These are phyloP conservation scores for Todiramphus chloris DNA, from an alignment of 2,113 vertebrate species.

Conservation along the genomic window DNA sequence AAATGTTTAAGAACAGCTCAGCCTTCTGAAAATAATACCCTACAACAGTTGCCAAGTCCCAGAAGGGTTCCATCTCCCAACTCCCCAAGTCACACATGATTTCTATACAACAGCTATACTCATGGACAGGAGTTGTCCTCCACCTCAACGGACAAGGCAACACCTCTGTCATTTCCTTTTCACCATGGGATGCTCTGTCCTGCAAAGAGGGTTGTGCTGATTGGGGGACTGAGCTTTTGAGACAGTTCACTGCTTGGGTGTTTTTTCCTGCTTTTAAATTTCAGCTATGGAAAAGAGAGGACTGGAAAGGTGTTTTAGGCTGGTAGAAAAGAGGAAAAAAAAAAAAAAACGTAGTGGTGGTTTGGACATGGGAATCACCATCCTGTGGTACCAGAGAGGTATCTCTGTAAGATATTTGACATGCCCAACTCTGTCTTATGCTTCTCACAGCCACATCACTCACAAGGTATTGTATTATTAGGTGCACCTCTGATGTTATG, in stretches of 20 bases:
- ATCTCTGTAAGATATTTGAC: not conserved
- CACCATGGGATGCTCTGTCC: not conserved
- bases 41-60: not conserved
- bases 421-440: not conserved
- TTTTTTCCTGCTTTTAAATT: not conserved
- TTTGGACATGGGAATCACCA: not conserved
- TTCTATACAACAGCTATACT: not conserved
- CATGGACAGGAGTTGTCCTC: not conserved
- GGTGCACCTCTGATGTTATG: constrained; percentile 5
- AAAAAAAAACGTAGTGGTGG: not conserved
- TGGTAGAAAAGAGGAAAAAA: not conserved
- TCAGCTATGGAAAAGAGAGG: not conserved
- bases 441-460: not conserved
- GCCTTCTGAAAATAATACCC: not conserved
- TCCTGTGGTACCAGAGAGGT: not conserved
- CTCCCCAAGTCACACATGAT: not conserved
- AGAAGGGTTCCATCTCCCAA: not conserved
- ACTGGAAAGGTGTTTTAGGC: not conserved
- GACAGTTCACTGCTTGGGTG: not conserved
- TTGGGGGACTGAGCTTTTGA: not conserved
- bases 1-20: not conserved
- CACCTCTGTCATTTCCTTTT: not conserved
- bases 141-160: not conserved
- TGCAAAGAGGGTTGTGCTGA: not conserved
- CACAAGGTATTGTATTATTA: not conserved